Base-by-base conservation (phyloP, 2,888 invertebrate genomes). In the Cyaniris semiargus region DNA sequence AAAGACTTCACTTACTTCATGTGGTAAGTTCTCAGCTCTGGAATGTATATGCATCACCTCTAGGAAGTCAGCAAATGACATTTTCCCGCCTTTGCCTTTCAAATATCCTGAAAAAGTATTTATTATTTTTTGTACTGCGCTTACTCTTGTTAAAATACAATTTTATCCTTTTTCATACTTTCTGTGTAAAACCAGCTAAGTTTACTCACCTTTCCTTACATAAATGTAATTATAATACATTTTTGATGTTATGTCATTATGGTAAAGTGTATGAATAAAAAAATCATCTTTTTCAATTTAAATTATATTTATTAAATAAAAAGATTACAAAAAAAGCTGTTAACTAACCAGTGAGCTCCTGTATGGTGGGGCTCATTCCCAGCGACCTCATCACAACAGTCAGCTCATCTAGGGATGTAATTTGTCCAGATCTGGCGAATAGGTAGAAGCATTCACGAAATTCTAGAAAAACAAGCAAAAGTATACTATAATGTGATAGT, bases 381-480 rank as follows among this genome's bases (percentile, higher is more conserved):
- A 99, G 93, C 0, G 99, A 99, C 80, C 99, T 93, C 98, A 99
- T 99, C 53, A 99, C 98, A 0, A 98, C 96, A 0, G 98, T 98
- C 78, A 99, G 91, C 88, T 99, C 98, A 86, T 98, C 98, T 81
- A 98, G 90, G 0, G 97, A 97, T 23, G 96, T 96, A 76, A 99
- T 98, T 88, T 97, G 97, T 0, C 98, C 98, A 56, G 97, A 97
- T 74, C 98, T 95, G 0, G 98, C 98, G 88, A 98, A 98, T 77
- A 99, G 94, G 88, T 98, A 98, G 93, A 99, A 99, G 86, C 99
- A 99, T 94, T 99, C 99, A 85, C 98, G 96, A 89, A 98, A 99
- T 90, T 98, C 98, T 98, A 91, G 15, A 95, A 95, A 76, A 70
- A 70, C 7, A 70, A 7, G 53, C 21, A 70, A 58, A 34, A 18